Percentiles rank a stretch among this genome's conserved stretches.
phyloP scores from a whole-genome alignment of 2,113 vertebrate genomes.

The Emydocephalus ijimae region DNA sequence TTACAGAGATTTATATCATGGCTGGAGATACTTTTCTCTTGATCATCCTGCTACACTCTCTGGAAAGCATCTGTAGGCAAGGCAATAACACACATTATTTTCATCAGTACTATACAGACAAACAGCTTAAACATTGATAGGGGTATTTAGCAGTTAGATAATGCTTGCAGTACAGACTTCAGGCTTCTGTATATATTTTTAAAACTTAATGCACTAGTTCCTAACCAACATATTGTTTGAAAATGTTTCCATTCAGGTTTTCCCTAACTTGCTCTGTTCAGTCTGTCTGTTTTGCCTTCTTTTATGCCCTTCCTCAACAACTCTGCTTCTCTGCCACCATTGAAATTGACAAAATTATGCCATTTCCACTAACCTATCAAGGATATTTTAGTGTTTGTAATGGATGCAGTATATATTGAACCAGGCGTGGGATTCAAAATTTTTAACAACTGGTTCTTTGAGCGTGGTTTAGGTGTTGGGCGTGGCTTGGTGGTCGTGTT shows the following conservation, averaged over 20 bases:
- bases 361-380: neutral
- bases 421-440: too few relatives aligned
- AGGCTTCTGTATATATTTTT: neutral
- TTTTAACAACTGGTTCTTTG: too few relatives aligned
- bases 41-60: neutral
- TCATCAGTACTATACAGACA: neutral
- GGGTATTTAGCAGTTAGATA: neutral
- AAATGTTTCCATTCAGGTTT: neutral
- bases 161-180: neutral
- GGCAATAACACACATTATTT: neutral
- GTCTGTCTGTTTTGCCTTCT: neutral
- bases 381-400: neutral
- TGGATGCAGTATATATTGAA: neutral
- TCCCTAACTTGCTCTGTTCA: neutral
- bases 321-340: neutral
- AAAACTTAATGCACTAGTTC: neutral
- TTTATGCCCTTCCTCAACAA: neutral
- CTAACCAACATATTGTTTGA: neutral
- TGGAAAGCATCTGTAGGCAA: neutral
- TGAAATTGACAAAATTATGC: neutral
- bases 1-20: conserved; percentile 15
- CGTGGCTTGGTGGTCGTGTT: too few relatives aligned
- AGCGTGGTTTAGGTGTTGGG: too few relatives aligned
- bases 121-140: neutral
- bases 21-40: neutral